Percentiles rank a stretch among this genome's conserved stretches.
These are phyloP conservation scores for Acanthosoma haemorrhoidale DNA, from an alignment of 2,888 invertebrate genomes.

Conservation along the genomic window DNA sequence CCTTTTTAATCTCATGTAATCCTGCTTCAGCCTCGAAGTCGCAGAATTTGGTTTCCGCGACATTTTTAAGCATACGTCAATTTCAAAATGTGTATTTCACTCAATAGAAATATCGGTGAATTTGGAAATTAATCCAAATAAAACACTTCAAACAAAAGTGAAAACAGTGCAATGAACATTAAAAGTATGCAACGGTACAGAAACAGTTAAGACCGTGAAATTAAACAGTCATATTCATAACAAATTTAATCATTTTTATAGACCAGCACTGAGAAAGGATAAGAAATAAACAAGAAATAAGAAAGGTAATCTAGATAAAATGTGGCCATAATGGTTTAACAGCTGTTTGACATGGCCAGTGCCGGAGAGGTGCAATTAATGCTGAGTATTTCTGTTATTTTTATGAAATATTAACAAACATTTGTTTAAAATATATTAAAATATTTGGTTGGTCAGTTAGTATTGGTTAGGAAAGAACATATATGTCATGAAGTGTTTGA, in stretches of 20 bases:
- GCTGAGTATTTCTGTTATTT: too few relatives aligned
- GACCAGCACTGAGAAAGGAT: neutral
- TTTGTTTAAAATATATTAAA: too few relatives aligned
- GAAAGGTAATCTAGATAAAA: neutral
- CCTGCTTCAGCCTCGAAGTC: constrained; percentile 83
- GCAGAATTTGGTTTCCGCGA: constrained; percentile 48
- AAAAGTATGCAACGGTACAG: neutral
- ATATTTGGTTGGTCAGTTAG: too few relatives aligned
- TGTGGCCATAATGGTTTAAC: neutral
- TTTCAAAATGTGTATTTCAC: neutral
- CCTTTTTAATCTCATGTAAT: constrained; percentile 87
- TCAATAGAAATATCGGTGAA: neutral
- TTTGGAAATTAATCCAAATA: neutral
- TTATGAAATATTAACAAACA: too few relatives aligned
- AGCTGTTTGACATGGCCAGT: too few relatives aligned
- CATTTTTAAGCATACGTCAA: constrained; percentile 24
- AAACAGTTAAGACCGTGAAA: neutral
- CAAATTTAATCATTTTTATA: neutral
- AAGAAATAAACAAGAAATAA: neutral
- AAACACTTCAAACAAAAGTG: neutral
- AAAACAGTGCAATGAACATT: neutral
- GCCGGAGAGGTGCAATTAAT: too few relatives aligned
- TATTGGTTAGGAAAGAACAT: too few relatives aligned
- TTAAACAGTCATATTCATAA: neutral
- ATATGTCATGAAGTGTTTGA: too few relatives aligned